Conservation (phyloP, 2,888 invertebrate species). For the Petrolisthes manimaculis region DNA sequence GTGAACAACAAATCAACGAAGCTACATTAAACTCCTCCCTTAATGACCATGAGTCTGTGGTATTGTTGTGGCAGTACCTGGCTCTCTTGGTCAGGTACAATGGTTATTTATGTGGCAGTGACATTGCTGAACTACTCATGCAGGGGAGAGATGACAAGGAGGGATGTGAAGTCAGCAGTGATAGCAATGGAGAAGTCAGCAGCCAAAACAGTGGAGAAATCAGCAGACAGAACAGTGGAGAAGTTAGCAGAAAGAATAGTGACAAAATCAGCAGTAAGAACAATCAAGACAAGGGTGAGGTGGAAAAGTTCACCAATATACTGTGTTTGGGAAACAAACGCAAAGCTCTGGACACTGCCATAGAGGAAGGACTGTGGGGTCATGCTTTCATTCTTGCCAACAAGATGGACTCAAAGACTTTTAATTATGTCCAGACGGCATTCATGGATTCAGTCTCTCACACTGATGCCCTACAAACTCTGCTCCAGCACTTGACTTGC, state of each 20-base stretch:
- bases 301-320: conserved; percentile 86
- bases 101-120: conserved; percentile 91
- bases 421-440: conserved; percentile 87
- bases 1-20: conserved; percentile 79
- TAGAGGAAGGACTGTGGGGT: conserved; percentile 90
- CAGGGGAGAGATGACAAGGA: conserved; percentile 75
- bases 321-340: conserved; percentile 90
- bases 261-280: conserved; percentile 44
- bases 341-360: conserved; percentile 91
- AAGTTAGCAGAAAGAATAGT: neutral
- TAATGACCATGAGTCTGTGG: conserved; percentile 80
- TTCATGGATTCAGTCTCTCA: conserved; percentile 87
- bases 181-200: no score
- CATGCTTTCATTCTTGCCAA: conserved; percentile 92
- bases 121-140: conserved; percentile 90
- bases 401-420: conserved; percentile 86
- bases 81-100: conserved; percentile 90
- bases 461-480: conserved; percentile 90
- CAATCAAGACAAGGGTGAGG: conserved; percentile 72
- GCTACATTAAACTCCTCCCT: conserved; percentile 72
- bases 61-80: conserved; percentile 86
- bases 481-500: conserved; percentile 91
- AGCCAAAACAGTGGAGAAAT: neutral
- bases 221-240: neutral
- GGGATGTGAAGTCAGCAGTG: neutral